Evolutionary conservation across 2,797 vertebrate genomes (phyloP).

Genomic region (Chaetodon trifasciatus): DNA sequence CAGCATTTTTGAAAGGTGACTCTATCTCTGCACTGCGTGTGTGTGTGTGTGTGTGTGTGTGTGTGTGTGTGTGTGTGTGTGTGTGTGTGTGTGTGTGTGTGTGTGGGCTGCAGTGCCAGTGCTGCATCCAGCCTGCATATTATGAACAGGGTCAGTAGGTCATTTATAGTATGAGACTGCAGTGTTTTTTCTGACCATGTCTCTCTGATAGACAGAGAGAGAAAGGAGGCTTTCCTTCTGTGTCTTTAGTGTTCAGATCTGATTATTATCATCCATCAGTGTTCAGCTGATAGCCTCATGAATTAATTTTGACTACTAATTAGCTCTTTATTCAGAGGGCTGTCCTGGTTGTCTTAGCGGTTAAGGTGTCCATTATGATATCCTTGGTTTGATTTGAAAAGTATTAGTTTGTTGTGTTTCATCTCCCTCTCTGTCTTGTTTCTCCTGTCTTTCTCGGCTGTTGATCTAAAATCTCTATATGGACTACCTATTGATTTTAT

Average conservation of each 20-base stretch:
- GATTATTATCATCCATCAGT: conserved; percentile 53
- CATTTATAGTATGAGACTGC: conserved; percentile 58
- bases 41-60: conserved; percentile 21
- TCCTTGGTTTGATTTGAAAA: background rate
- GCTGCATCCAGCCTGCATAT: conserved; percentile 25
- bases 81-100: conserved; percentile 5
- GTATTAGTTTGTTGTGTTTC: background rate
- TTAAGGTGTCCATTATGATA: conserved; percentile 18
- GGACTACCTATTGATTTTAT: background rate
- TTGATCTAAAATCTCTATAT: background rate
- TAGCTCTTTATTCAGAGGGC: conserved; percentile 40
- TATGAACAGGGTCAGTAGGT: conserved; percentile 79
- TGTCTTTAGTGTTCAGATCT: conserved; percentile 47
- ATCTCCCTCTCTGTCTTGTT: background rate
- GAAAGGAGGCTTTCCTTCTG: conserved; percentile 4
- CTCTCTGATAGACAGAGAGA: conserved; percentile 10
- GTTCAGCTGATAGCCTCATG: conserved; percentile 45
- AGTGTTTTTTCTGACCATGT: conserved; percentile 39
- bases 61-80: conserved; percentile 3
- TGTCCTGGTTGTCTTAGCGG: conserved; percentile 16
- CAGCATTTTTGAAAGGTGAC: conserved; percentile 72
- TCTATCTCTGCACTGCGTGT: conserved; percentile 20
- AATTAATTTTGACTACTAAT: conserved; percentile 62
- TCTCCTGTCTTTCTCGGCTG: no score
- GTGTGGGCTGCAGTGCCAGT: conserved; percentile 37